Evolutionary conservation across 2,113 vertebrate species (phyloP).

Genomic region (Craseonycteris thonglongyai): DNA sequence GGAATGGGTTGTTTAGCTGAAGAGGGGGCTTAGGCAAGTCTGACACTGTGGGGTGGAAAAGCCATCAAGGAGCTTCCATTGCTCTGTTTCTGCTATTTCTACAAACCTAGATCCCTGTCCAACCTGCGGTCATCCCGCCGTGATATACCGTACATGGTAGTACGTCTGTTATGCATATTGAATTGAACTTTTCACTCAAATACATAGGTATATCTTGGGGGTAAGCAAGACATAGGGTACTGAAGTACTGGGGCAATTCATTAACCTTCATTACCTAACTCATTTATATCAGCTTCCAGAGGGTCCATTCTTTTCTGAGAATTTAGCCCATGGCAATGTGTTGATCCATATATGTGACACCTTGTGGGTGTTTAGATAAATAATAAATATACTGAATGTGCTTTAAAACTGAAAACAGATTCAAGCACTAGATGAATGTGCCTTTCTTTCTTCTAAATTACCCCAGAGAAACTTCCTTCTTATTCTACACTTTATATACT

Average conservation of each 20-base stretch:
- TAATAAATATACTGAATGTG: slow-evolving; percentile 21
- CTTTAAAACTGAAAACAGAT: slow-evolving; percentile 27
- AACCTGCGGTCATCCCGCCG: neutral
- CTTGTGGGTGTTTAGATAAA: neutral
- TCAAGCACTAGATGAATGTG: neutral
- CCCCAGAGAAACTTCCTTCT: neutral
- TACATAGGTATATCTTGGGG: neutral
- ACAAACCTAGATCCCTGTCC: neutral
- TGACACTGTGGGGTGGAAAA: neutral
- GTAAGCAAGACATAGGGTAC: neutral
- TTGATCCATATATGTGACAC: neutral
- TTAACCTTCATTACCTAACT: neutral
- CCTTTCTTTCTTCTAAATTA: slow-evolving; percentile 38
- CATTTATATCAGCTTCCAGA: neutral
- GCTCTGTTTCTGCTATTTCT: neutral
- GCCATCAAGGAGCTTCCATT: neutral
- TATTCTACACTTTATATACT: slow-evolving; percentile 33
- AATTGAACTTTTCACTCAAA: neutral
- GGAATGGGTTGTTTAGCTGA: neutral
- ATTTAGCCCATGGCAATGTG: neutral
- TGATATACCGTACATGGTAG: neutral
- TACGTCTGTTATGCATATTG: neutral
- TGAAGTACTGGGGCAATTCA: neutral
- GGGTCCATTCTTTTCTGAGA: neutral
- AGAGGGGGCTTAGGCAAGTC: neutral